Evolutionary conservation across 1,140 invertebrate species (phyloP).

Genomic region (Brachionus asplanchnoidis): DNA sequence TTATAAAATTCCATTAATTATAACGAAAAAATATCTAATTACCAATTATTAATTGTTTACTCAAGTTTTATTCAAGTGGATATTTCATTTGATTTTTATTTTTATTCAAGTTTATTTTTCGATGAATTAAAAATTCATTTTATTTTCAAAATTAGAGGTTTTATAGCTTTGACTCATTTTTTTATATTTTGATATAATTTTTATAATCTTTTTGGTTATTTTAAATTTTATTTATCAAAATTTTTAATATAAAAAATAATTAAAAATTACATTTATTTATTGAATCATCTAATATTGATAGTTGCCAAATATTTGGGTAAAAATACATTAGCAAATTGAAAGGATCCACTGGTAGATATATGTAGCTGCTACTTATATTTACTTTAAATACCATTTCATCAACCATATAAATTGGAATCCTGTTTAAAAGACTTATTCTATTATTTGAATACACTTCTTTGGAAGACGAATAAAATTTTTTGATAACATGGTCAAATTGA

Average conservation of each 20-base stretch:
- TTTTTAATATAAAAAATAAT: neutral
- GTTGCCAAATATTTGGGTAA: conserved; percentile 11
- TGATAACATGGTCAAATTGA: neutral
- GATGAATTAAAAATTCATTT: too few species aligned
- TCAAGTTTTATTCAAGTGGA: too few species aligned
- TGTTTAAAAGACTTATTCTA: neutral
- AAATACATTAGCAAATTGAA: conserved; percentile 5
- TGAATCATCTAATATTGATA: neutral
- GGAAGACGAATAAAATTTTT: neutral
- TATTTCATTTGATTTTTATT: too few species aligned
- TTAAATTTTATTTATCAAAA: neutral
- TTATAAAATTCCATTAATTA: too few species aligned
- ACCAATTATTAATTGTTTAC: too few species aligned
- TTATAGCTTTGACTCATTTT: too few species aligned
- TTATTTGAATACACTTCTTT: neutral
- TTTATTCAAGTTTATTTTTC: too few species aligned
- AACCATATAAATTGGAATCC: neutral
- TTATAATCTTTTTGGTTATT: neutral
- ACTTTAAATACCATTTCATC: conserved; percentile 16
- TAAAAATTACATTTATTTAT: neutral
- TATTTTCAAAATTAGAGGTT: too few species aligned
- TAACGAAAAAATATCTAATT: too few species aligned
- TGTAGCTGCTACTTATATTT: neutral
- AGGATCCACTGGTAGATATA: neutral
- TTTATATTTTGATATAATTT: too few species aligned